Percentiles rank a stretch among this genome's conserved stretches.
phyloP scores from a whole-genome alignment of 1,140 invertebrate species.

The Atta cephalotes region DNA sequence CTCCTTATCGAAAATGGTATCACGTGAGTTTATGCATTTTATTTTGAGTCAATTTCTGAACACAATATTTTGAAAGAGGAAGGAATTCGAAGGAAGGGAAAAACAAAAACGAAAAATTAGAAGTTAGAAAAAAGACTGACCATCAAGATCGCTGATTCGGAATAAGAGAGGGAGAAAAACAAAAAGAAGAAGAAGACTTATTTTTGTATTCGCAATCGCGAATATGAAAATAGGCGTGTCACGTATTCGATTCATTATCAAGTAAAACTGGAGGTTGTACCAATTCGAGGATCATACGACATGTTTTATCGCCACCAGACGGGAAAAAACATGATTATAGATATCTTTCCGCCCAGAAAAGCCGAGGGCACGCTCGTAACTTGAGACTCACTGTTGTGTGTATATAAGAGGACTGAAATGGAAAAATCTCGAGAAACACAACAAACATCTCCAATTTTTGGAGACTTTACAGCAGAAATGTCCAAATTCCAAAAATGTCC shows the following conservation, averaged over 20 bases:
- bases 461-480: not conserved
- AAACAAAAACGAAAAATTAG: not conserved
- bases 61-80: not conserved
- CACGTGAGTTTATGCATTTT: not conserved
- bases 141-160: not conserved
- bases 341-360: slow-evolving; percentile 31
- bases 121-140: not conserved
- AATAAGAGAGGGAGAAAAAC: not conserved
- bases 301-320: slow-evolving; percentile 64
- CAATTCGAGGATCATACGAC: slow-evolving; percentile 43
- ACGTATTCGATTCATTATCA: slow-evolving; percentile 30
- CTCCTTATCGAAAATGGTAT: not conserved
- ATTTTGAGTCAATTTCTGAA: not conserved
- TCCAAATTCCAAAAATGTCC: too few species aligned
- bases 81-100: not conserved
- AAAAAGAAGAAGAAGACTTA: not conserved
- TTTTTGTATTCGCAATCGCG: slow-evolving; percentile 3
- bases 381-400: too few species aligned
- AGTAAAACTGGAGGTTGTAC: slow-evolving; percentile 13
- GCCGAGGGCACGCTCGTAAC: too few species aligned
- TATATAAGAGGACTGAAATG: not conserved
- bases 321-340: slow-evolving; percentile 67
- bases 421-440: slow-evolving; percentile 9
- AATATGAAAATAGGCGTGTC: not conserved
- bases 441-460: not conserved